Evolutionary conservation across 1,140 invertebrate genomes (phyloP).

Genomic region (Rhopalosiphum padi): DNA sequence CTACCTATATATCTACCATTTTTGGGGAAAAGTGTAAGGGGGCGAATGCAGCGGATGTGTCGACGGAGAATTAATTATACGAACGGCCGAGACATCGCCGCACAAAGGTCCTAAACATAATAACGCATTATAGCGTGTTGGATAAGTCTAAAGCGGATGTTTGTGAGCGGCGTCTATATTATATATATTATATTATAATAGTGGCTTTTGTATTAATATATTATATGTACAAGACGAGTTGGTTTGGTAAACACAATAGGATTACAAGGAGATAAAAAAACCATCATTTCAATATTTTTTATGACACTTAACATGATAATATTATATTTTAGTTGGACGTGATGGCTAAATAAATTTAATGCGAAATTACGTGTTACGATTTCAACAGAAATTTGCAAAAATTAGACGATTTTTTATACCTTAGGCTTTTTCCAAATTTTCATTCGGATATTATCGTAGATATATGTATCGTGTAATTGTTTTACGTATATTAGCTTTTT

Average conservation of each 20-base stretch:
- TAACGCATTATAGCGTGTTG: conserved; percentile 27
- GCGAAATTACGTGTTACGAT: background rate
- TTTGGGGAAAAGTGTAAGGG: background rate
- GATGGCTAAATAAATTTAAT: background rate
- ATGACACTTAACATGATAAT: background rate
- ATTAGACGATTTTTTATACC: background rate
- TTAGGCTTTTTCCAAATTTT: background rate
- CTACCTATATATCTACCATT: background rate
- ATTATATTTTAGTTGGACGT: background rate
- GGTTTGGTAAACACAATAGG: background rate
- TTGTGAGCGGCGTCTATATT: background rate
- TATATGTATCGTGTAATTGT: background rate
- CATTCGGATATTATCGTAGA: background rate
- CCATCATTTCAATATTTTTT: background rate
- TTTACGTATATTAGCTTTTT: no score
- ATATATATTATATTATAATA: conserved; percentile 20
- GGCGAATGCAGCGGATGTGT: background rate
- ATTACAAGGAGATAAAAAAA: background rate
- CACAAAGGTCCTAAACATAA: conserved; percentile 43
- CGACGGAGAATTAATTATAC: conserved; percentile 23
- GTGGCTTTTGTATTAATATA: conserved; percentile 33
- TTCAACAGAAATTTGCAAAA: background rate
- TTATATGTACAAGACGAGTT: background rate
- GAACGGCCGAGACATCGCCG: background rate
- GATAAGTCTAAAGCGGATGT: conserved; percentile 21